phyloP scores from a whole-genome alignment of 2,888 invertebrate genomes.

The Drosophila demipolita region DNA sequence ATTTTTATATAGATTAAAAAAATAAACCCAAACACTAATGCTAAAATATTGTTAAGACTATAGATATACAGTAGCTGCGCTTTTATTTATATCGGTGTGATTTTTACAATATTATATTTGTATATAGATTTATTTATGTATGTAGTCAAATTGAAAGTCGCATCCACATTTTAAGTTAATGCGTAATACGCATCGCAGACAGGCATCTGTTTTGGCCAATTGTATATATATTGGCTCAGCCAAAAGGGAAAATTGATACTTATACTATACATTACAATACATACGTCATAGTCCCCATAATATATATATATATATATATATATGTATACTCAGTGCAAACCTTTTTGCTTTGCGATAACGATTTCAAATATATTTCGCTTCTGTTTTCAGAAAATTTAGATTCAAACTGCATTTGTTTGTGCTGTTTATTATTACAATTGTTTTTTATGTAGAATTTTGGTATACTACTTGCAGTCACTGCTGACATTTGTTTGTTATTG shows the following conservation, averaged over 20 bases:
- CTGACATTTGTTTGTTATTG: conserved; percentile 10
- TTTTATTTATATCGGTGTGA: neutral
- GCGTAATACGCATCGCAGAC: conserved; percentile 6
- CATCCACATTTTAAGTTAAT: conserved; percentile 5
- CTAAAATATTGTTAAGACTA: neutral
- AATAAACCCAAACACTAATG: too few species aligned
- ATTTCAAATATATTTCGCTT: conserved; percentile 16
- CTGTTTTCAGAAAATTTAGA: conserved; percentile 1
- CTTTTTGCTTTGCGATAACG: conserved; percentile 10
- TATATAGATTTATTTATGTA: neutral
- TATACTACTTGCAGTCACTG: conserved; percentile 1
- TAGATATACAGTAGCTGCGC: neutral
- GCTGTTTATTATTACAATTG: conserved; percentile 6
- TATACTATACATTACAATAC: neutral
- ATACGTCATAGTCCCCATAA: neutral
- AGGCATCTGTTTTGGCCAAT: conserved; percentile 19
- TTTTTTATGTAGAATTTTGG: neutral
- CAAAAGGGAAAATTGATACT: neutral
- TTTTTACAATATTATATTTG: neutral
- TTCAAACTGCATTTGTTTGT: conserved; percentile 11
- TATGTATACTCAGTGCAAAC: conserved; percentile 1
- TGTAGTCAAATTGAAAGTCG: neutral
- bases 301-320: neutral
- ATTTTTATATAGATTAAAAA: neutral
- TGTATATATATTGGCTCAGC: neutral